Evolutionary conservation across 2,888 invertebrate species (phyloP).

Genomic region (Neria commutata): DNA sequence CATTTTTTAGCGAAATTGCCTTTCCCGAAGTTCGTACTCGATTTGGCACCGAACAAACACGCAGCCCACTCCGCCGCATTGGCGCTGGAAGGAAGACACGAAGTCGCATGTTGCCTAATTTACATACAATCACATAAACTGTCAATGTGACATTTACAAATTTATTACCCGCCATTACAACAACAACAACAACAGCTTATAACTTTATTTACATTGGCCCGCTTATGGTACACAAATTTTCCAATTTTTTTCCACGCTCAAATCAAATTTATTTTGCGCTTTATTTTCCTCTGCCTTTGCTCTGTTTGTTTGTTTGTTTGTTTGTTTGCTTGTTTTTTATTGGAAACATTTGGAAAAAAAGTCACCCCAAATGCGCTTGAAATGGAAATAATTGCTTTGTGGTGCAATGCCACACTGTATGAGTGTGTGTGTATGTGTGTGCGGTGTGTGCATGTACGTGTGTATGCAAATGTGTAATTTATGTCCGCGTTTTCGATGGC

Average conservation of each 20-base stretch:
- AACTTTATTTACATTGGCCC: slow-evolving; percentile 16
- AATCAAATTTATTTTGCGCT: not conserved
- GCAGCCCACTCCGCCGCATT: too few relatives aligned
- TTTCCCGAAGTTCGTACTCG: too few relatives aligned
- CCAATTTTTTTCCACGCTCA: not conserved
- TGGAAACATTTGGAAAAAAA: slow-evolving; percentile 30
- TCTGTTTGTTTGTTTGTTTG: not conserved
- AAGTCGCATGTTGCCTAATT: slow-evolving; percentile 26
- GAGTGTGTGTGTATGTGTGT: not conserved
- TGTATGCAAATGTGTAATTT: slow-evolving; percentile 19
- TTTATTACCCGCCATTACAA: slow-evolving; percentile 24
- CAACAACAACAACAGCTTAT: slow-evolving; percentile 14
- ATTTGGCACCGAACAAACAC: too few relatives aligned
- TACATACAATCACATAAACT: slow-evolving; percentile 19
- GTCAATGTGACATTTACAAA: slow-evolving; percentile 26
- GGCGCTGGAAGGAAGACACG: too few relatives aligned
- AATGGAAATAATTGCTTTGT: slow-evolving; percentile 10
- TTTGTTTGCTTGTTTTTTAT: slow-evolving; percentile 5
- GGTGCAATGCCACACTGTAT: slow-evolving; percentile 3
- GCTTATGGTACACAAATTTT: not conserved
- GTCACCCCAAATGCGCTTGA: not conserved
- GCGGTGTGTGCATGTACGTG: not conserved
- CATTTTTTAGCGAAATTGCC: too few relatives aligned
- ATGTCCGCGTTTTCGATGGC: slow-evolving; percentile 41
- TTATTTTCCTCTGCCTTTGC: not conserved